Evolutionary conservation across 2,113 vertebrate species (phyloP).

Genomic region (Isurus oxyrinchus): DNA sequence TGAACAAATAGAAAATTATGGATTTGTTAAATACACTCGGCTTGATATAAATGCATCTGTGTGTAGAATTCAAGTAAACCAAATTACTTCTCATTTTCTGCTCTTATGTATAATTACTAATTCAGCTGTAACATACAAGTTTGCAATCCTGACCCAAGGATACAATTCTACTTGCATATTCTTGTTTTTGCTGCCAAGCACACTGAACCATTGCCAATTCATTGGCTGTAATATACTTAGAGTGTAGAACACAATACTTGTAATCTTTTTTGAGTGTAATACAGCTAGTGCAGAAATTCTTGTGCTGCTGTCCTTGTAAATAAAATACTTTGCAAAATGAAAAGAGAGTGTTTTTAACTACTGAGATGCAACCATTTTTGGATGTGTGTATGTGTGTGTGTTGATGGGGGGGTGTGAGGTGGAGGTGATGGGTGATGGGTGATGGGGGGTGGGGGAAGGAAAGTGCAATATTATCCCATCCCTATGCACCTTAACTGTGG

Average conservation of each 20-base stretch:
- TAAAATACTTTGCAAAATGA: neutral
- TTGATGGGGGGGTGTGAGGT: too few species aligned
- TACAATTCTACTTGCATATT: constrained; percentile 22
- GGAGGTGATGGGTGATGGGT: too few species aligned
- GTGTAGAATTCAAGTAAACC: constrained; percentile 29
- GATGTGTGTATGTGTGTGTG: neutral
- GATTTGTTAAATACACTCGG: constrained; percentile 21
- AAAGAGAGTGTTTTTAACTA: neutral
- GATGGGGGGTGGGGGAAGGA: neutral
- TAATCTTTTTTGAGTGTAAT: too few species aligned
- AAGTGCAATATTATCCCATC: neutral
- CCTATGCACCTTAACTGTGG: neutral
- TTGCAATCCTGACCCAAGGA: constrained; percentile 6
- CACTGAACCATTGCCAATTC: constrained; percentile 4
- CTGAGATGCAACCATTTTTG: neutral
- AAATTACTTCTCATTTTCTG: constrained; percentile 32
- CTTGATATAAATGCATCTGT: constrained; percentile 22
- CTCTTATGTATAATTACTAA: constrained; percentile 12
- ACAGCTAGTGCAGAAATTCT: neutral
- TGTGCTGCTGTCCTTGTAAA: constrained; percentile 11
- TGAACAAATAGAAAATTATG: constrained; percentile 36
- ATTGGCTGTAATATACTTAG: neutral
- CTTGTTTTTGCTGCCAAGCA: neutral
- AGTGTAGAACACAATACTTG: neutral
- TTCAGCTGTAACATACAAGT: constrained; percentile 6